phyloP scores from a whole-genome alignment of 1,140 invertebrate genomes.

The Camponotus vicinus region DNA sequence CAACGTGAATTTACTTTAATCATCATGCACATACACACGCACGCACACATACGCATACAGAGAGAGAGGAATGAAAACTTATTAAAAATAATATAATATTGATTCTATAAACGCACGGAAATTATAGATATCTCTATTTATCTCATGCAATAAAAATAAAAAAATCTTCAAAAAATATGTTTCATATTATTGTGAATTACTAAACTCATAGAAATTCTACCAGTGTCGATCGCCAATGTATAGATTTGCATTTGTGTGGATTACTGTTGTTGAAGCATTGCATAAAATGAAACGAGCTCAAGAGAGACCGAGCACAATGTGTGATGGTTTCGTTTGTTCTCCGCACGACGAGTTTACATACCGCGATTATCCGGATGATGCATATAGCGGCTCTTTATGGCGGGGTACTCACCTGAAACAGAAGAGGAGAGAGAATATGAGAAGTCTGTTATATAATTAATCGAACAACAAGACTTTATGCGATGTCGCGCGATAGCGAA shows the following conservation, averaged over 20 bases:
- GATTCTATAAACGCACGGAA: not conserved
- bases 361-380: conserved; percentile 32
- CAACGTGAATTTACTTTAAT: conserved; percentile 4
- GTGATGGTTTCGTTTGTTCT: not conserved
- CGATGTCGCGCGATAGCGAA: not conserved
- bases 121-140: not conserved
- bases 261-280: conserved; percentile 12
- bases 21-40: not conserved
- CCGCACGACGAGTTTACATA: conserved; percentile 47
- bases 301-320: not conserved
- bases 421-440: conserved; percentile 63
- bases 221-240: not conserved
- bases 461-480: not conserved
- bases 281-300: not conserved
- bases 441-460: conserved; percentile 20
- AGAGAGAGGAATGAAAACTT: not conserved
- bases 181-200: not conserved
- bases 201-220: conserved; percentile 25
- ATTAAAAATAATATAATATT: not conserved
- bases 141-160: not conserved
- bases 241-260: not conserved
- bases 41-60: too few species aligned
- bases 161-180: not conserved
- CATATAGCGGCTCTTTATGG: conserved; percentile 10
- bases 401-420: conserved; percentile 82